Evolutionary conservation across 1,140 invertebrate species (phyloP), one percentile per base, ranked within the genome.

Genomic region (Drosophila lacteicornis): DNA sequence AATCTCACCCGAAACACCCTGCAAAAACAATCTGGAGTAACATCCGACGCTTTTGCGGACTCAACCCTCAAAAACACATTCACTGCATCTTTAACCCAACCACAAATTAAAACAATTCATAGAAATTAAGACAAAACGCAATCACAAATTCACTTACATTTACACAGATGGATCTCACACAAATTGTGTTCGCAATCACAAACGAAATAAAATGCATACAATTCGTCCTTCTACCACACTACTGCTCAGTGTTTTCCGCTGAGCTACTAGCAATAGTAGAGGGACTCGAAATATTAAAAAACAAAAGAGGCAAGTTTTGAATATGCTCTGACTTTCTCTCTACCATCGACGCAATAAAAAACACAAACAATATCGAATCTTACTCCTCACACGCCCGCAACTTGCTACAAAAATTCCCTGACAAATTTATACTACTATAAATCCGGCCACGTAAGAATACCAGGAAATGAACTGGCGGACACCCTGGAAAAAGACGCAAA

Each of bases 181-280:
- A 25, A 25, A 25, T 19, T 19, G 19, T 19, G 19, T 19, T 19
- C 25, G 49, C 47, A 43, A 42, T 63, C 19, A 63, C 68, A 46
- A 62, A 30, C 42, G 36, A 49, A 62, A 63, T 42, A 40, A 9
- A 19, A 36, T 46, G 68, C 42, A 17, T 43, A n/a, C 17, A 43
- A 43, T 7, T 43, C 5, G 15, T 38, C 19, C 49, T 46, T 27
- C 13, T 56, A 22, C 58, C 68, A 36, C 45, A 25, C 22, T 25
- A 25, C 22, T 25, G 22, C 22, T 25, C 22, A 25, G 22, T 25
- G 22, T 25, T 25, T 25, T 30, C 27, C 22, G 53, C 69, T 12
- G 69, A 65, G 57, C 38, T 59, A 57, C 33, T 66, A 19, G 70
- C 62, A 30, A 56, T 74, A 27, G n/a, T 22, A 33, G 45, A 50